Evolutionary conservation across 2,797 vertebrate species (phyloP).

Genomic region (Leptodon cayanensis): DNA sequence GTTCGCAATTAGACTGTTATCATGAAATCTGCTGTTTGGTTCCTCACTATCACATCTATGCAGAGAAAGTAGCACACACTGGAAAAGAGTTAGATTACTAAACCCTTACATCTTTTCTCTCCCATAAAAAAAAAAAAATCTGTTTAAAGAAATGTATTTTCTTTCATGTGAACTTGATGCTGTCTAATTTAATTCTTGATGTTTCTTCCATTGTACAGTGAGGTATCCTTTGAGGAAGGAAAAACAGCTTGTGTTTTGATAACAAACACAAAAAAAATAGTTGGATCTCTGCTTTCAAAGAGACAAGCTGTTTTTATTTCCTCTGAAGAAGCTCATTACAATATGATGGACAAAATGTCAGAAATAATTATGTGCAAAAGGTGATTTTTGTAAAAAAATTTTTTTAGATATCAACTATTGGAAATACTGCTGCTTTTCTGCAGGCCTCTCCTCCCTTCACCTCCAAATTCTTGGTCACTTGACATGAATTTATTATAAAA

Average conservation of each 20-base stretch:
- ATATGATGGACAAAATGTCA: constrained; percentile 66
- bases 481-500: neutral
- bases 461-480: neutral
- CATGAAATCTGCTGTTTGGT: constrained; percentile 43
- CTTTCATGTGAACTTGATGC: constrained; percentile 68
- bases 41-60: constrained; percentile 4
- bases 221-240: constrained; percentile 60
- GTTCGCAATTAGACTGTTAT: constrained; percentile 56
- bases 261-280: constrained; percentile 64
- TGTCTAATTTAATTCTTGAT: constrained; percentile 70
- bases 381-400: neutral
- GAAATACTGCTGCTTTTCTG: neutral
- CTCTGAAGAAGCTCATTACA: constrained; percentile 69
- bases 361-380: constrained; percentile 61
- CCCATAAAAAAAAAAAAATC: neutral
- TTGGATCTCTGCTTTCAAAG: constrained; percentile 62
- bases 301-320: constrained; percentile 60
- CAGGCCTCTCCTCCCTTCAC: neutral
- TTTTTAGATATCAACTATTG: neutral
- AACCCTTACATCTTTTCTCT: constrained; percentile 48
- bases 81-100: constrained; percentile 25
- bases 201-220: constrained; percentile 54
- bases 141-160: constrained; percentile 59
- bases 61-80: constrained; percentile 38
- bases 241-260: constrained; percentile 71